Conservation (phyloP, 2,888 invertebrate genomes). For the Drosophila testacea region DNA sequence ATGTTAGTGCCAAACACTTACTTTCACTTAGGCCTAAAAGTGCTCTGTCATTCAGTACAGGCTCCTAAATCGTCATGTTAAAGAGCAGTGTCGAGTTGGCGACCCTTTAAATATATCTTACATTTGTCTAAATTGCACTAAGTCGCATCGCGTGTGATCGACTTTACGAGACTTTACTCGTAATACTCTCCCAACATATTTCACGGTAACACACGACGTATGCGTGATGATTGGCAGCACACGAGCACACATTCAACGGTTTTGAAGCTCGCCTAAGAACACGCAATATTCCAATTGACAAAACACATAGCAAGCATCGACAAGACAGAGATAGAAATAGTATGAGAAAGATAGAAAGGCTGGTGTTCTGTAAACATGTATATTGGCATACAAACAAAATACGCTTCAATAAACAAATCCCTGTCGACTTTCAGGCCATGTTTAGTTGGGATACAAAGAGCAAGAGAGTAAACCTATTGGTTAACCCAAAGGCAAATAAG, state of each 20-base stretch:
- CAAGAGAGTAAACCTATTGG: slow-evolving; percentile 22
- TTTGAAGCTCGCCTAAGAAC: slow-evolving; percentile 41
- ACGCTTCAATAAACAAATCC: slow-evolving; percentile 69
- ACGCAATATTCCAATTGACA: slow-evolving; percentile 57
- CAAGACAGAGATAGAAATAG: background rate
- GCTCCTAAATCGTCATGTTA: slow-evolving; percentile 54
- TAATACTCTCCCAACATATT: slow-evolving; percentile 30
- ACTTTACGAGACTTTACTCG: slow-evolving; percentile 33
- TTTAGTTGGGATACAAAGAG: slow-evolving; percentile 16
- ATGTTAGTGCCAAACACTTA: slow-evolving; percentile 52
- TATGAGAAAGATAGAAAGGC: slow-evolving; percentile 4
- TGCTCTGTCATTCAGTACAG: slow-evolving; percentile 25
- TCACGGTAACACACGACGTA: slow-evolving; percentile 54
- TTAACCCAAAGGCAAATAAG: slow-evolving; percentile 41
- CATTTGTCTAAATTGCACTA: slow-evolving; percentile 36
- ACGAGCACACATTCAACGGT: slow-evolving; percentile 35
- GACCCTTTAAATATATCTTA: slow-evolving; percentile 15
- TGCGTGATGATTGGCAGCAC: slow-evolving; percentile 68
- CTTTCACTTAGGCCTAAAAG: slow-evolving; percentile 34
- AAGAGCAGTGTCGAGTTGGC: slow-evolving; percentile 6
- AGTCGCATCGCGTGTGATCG: slow-evolving; percentile 45
- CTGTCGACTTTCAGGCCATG: slow-evolving; percentile 24
- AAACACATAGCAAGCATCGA: slow-evolving; percentile 33
- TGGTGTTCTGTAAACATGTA: slow-evolving; percentile 34
- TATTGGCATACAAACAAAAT: slow-evolving; percentile 49